Conservation (phyloP, 2,888 invertebrate species). For the Euzophera pinguis region DNA sequence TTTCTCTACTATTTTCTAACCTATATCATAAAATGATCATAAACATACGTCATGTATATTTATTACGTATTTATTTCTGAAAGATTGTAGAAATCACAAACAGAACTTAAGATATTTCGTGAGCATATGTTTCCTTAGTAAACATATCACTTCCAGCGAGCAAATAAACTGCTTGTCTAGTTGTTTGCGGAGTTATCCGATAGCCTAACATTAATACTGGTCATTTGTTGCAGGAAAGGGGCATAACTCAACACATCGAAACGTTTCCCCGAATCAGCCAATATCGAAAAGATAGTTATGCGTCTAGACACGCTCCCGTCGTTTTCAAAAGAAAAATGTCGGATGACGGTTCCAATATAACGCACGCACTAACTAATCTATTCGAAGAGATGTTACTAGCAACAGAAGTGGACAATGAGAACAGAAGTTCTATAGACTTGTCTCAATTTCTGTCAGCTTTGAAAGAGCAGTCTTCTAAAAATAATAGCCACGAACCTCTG, state of each 20-base stretch:
- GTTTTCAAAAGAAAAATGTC: conserved; percentile 40
- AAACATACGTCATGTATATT: too few species aligned
- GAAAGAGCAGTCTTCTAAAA: conserved; percentile 48
- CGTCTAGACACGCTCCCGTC: conserved; percentile 8
- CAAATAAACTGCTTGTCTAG: not conserved
- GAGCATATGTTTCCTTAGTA: not conserved
- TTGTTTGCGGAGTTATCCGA: not conserved
- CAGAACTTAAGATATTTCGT: not conserved
- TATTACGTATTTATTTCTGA: too few species aligned
- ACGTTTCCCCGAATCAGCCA: not conserved
- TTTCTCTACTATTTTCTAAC: too few species aligned
- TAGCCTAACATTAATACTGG: not conserved
- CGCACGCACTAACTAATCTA: conserved; percentile 57
- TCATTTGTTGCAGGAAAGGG: conserved; percentile 12
- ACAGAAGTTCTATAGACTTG: conserved; percentile 51
- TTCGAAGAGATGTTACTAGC: conserved; percentile 66
- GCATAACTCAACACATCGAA: conserved; percentile 4
- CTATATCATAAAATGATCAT: too few species aligned
- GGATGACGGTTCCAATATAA: conserved; percentile 57
- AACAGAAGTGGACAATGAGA: conserved; percentile 50
- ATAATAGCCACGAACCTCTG: conserved; percentile 49
- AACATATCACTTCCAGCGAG: not conserved
- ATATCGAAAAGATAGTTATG: conserved; percentile 6
- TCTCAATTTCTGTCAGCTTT: conserved; percentile 55
- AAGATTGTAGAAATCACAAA: too few species aligned